These are phyloP conservation scores for Macrobrachium nipponense DNA, from an alignment of 1,140 invertebrate genomes.

Conservation along the genomic window DNA sequence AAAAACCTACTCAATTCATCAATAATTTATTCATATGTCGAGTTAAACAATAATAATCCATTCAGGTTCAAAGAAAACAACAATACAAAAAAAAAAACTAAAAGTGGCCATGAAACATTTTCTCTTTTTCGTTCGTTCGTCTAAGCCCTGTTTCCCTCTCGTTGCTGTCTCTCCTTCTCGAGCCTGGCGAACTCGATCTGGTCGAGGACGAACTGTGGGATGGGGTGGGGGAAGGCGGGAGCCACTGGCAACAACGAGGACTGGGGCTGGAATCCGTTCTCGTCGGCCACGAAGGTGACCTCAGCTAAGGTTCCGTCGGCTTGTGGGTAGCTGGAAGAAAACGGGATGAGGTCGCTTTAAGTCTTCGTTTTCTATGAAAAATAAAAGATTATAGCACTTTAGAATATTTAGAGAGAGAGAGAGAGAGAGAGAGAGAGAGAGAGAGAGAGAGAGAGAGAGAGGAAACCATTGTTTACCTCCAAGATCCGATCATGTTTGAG, in stretches of 20 bases:
- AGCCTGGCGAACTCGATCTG: conserved; percentile 18
- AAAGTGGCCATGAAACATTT: background rate
- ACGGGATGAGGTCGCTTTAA: background rate
- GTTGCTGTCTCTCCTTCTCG: background rate
- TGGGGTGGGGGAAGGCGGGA: conserved; percentile 12
- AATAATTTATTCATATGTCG: background rate
- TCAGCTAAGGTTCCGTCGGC: background rate
- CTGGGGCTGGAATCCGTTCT: conserved; percentile 18
- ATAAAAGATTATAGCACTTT: too few relatives aligned
- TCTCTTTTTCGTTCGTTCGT: too few relatives aligned
- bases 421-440: too few relatives aligned
- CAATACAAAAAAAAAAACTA: too few relatives aligned
- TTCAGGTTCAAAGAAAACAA: background rate
- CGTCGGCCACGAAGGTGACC: conserved; percentile 7
- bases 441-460: too few relatives aligned
- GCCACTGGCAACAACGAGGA: conserved; percentile 10
- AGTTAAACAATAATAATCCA: background rate
- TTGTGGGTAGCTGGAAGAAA: background rate
- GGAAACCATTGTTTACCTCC: background rate
- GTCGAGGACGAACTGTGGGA: conserved; percentile 21
- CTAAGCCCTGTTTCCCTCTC: background rate
- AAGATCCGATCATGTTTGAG: conserved; percentile 3
- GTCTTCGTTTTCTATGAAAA: too few relatives aligned
- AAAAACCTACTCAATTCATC: too few relatives aligned
- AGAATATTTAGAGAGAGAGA: too few relatives aligned